phyloP scores from a whole-genome alignment of 2,113 vertebrate genomes.

The Corvus cornix region DNA sequence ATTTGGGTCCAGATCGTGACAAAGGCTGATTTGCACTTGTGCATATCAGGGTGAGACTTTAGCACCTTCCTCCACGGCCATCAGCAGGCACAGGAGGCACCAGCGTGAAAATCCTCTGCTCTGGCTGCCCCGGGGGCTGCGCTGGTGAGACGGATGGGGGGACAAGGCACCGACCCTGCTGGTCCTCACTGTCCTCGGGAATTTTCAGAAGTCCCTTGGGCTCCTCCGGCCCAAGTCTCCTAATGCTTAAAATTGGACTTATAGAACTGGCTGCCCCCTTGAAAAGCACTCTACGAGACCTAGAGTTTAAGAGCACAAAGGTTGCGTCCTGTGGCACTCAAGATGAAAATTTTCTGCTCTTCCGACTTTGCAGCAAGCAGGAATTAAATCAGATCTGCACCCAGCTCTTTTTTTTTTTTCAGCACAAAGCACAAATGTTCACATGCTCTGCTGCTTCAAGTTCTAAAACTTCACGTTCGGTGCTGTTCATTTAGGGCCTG shows the following conservation, averaged over 20 bases:
- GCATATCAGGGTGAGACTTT: not conserved
- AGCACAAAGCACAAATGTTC: not conserved
- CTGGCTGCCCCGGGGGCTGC: not conserved
- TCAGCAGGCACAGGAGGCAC: not conserved
- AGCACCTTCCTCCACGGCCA: not conserved
- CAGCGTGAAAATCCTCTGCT: not conserved
- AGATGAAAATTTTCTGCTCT: not conserved
- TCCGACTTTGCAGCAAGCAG: fast-evolving
- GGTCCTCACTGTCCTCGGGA: fast-evolving
- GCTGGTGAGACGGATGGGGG: fast-evolving
- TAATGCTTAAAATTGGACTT: not conserved
- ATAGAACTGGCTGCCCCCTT: not conserved
- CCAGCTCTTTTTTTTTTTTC: not conserved
- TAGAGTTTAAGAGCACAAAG: not conserved
- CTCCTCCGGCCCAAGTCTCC: not conserved
- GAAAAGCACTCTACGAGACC: not conserved
- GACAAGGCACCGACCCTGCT: not conserved
- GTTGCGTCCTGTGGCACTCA: not conserved
- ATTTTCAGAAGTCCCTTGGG: not conserved
- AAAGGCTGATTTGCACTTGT: not conserved
- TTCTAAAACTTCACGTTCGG: not conserved
- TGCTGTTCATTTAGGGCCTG: not conserved
- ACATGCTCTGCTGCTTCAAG: fast-evolving
- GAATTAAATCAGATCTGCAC: not conserved
- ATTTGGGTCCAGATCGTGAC: fast-evolving